A percentile compares a stretch with the other conserved stretches of the same genome.
These are phyloP conservation scores for Daubentonia madagascariensis DNA, from an alignment of 2,113 vertebrate genomes.

Conservation along the genomic window DNA sequence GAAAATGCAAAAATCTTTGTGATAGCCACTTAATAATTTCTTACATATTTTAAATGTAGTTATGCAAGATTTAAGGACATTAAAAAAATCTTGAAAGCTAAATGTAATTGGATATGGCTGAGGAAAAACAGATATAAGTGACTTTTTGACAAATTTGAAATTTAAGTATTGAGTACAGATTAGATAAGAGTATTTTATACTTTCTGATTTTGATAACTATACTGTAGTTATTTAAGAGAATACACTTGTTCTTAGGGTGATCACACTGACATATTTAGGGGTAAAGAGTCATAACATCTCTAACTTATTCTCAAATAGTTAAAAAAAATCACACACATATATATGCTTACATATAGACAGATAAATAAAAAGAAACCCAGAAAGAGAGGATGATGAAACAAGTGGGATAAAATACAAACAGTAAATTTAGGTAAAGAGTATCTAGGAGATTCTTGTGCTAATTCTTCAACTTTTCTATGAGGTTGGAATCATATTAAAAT, in stretches of 20 bases:
- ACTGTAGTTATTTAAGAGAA: background rate
- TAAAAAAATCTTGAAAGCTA: background rate
- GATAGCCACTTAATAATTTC: background rate
- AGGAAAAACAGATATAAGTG: background rate
- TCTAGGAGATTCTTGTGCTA: background rate
- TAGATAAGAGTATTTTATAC: background rate
- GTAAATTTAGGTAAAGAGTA: background rate
- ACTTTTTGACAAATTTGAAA: background rate
- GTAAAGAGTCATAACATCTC: background rate
- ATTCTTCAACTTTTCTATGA: background rate
- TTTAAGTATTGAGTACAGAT: background rate
- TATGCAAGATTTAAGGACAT: background rate
- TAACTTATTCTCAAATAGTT: background rate
- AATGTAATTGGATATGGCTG: background rate
- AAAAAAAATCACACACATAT: background rate
- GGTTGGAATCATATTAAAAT: background rate
- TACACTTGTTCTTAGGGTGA: background rate
- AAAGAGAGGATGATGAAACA: background rate
- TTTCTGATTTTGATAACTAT: background rate
- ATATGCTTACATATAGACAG: background rate
- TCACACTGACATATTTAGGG: background rate
- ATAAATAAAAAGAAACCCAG: background rate
- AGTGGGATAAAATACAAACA: background rate
- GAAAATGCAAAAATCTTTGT: background rate
- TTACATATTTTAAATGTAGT: background rate